These are phyloP conservation scores for Cryptus viduatorius DNA, from an alignment of 2,888 invertebrate genomes.

Conservation along the genomic window DNA sequence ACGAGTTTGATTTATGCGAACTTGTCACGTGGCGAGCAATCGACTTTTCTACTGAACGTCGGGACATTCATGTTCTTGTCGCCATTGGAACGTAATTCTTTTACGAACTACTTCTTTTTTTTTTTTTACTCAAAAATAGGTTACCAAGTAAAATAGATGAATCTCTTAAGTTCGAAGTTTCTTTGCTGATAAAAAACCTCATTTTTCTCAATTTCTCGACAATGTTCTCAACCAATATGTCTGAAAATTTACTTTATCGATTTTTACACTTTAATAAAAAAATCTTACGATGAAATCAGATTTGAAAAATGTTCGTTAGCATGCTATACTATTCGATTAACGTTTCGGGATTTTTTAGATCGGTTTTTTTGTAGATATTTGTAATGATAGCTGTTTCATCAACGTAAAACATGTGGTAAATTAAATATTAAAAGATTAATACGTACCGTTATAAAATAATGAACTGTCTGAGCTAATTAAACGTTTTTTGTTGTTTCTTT, in stretches of 20 bases:
- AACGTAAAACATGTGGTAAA: no score
- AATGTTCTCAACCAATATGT: no score
- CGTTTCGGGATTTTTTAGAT: no score
- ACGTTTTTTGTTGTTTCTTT: not conserved
- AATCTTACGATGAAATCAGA: no score
- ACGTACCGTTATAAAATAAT: not conserved
- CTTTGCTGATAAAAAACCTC: not conserved
- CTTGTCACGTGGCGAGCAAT: slow-evolving; percentile 78
- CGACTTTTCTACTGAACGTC: slow-evolving; percentile 42
- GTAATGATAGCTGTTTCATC: no score
- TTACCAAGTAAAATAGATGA: no score
- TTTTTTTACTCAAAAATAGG: not conserved
- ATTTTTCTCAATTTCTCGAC: not conserved
- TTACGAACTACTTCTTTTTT: slow-evolving; percentile 26
- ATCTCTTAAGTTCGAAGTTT: no score
- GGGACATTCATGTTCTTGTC: slow-evolving; percentile 43
- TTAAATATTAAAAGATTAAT: not conserved
- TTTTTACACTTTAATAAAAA: no score
- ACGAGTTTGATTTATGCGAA: slow-evolving; percentile 80
- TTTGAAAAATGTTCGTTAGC: no score
- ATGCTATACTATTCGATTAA: no score
- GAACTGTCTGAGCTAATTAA: not conserved
- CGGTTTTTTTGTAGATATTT: no score
- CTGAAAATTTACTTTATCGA: no score
- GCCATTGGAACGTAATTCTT: slow-evolving; percentile 4